These are phyloP conservation scores for Sarcophaga bullata DNA, from an alignment of 1,140 invertebrate species.

Conservation along the genomic window DNA sequence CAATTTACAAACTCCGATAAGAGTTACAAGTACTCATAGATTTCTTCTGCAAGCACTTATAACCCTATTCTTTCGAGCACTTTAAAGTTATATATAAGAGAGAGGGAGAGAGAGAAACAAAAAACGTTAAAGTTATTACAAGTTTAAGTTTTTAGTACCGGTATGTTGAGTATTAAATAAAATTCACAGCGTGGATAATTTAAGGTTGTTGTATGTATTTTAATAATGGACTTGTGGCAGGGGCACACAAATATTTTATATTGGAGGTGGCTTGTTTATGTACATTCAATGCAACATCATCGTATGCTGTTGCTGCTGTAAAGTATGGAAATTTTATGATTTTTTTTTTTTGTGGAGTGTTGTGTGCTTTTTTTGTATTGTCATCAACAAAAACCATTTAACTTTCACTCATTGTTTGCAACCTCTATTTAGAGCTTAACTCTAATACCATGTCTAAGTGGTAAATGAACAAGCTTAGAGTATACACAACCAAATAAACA, in stretches of 20 bases:
- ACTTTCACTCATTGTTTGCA: conserved; percentile 33
- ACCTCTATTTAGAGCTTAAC: conserved; percentile 24
- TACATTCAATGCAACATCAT: neutral
- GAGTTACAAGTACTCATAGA: neutral
- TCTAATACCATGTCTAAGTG: conserved; percentile 19
- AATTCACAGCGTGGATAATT: conserved; percentile 10
- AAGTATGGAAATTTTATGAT: conserved; percentile 13
- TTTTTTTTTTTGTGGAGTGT: neutral
- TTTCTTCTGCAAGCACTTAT: neutral
- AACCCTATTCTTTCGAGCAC: neutral
- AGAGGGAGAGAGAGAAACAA: no score
- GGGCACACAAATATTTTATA: neutral
- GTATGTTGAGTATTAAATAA: neutral
- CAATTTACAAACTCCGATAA: neutral
- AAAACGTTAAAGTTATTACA: neutral
- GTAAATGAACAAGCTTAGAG: neutral
- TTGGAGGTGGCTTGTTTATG: no score
- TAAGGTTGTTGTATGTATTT: conserved; percentile 15
- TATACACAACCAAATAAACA: neutral
- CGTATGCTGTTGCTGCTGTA: conserved; percentile 2
- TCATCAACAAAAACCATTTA: conserved; percentile 33
- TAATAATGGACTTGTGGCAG: neutral
- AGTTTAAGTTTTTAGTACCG: neutral
- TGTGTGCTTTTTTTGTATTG: neutral
- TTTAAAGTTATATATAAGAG: neutral